Conservation (phyloP, 2,888 invertebrate genomes). For the Micoletzkya japonica region DNA sequence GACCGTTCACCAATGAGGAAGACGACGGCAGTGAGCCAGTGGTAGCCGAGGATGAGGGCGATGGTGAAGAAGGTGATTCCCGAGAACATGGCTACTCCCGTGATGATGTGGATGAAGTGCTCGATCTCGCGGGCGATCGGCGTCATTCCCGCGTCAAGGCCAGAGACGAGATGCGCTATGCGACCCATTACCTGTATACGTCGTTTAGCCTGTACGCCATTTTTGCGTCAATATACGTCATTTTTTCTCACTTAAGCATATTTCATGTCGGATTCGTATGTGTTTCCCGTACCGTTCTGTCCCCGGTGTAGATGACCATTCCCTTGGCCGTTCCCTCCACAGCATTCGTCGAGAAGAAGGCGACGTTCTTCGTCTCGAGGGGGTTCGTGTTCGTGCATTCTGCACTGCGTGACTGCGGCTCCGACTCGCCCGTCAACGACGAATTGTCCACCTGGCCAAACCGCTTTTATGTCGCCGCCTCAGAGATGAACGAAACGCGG, state of each 20-base stretch:
- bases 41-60: slow-evolving; percentile 91
- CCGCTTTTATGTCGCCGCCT: slow-evolving; percentile 22
- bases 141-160: slow-evolving; percentile 76
- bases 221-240: too few species aligned
- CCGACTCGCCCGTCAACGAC: slow-evolving; percentile 68
- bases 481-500: slow-evolving; percentile 31
- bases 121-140: slow-evolving; percentile 98
- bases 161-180: slow-evolving; percentile 75
- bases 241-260: not conserved
- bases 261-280: slow-evolving; percentile 91
- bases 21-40: slow-evolving; percentile 92
- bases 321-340: slow-evolving; percentile 70
- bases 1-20: slow-evolving; percentile 87
- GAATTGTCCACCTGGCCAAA: slow-evolving; percentile 66
- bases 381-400: slow-evolving; percentile 68
- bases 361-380: slow-evolving; percentile 67
- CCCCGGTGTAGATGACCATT: slow-evolving; percentile 74
- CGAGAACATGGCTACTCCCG: slow-evolving; percentile 48
- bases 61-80: slow-evolving; percentile 94
- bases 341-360: slow-evolving; percentile 69
- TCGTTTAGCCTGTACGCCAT: too few species aligned
- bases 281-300: slow-evolving; percentile 81
- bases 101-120: slow-evolving; percentile 70
- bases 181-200: slow-evolving; percentile 73
- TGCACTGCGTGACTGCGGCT: slow-evolving; percentile 66